Evolutionary conservation across 2,113 vertebrate genomes (phyloP).

Genomic region (Psophia crepitans): DNA sequence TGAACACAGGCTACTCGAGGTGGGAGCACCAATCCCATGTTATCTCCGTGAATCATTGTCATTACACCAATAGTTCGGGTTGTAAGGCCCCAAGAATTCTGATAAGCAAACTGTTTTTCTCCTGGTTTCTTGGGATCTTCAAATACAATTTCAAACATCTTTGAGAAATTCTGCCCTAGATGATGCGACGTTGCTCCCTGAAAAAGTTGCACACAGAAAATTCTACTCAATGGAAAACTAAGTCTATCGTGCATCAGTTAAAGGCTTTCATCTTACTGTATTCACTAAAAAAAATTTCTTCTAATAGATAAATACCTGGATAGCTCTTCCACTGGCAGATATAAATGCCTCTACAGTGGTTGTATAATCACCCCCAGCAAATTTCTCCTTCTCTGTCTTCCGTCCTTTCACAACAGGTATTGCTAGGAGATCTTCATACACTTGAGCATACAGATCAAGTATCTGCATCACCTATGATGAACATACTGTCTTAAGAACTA

Average conservation of each 20-base stretch:
- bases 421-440: constrained; percentile 96
- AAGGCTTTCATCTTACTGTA: neutral
- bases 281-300: neutral
- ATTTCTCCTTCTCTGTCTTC: constrained; percentile 98
- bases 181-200: constrained; percentile 97
- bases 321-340: constrained; percentile 94
- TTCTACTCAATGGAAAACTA: neutral
- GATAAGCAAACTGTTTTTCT: constrained; percentile 93
- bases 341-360: constrained; percentile 94
- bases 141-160: constrained; percentile 96
- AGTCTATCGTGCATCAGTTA: neutral
- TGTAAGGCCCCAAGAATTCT: constrained; percentile 97
- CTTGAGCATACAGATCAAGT: constrained; percentile 88
- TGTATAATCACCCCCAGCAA: constrained; percentile 96
- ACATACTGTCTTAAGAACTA: neutral
- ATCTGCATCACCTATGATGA: constrained; percentile 88
- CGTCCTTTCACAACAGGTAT: constrained; percentile 95
- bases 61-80: constrained; percentile 96
- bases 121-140: constrained; percentile 94
- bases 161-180: constrained; percentile 96
- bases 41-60: constrained; percentile 97
- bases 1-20: constrained; percentile 92
- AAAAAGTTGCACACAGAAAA: constrained; percentile 4
- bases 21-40: constrained; percentile 92
- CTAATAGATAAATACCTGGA: constrained; percentile 80